Base-by-base conservation (phyloP, 64 coral and sea anemone species). In the Dendrophyllia cribrosa region DNA sequence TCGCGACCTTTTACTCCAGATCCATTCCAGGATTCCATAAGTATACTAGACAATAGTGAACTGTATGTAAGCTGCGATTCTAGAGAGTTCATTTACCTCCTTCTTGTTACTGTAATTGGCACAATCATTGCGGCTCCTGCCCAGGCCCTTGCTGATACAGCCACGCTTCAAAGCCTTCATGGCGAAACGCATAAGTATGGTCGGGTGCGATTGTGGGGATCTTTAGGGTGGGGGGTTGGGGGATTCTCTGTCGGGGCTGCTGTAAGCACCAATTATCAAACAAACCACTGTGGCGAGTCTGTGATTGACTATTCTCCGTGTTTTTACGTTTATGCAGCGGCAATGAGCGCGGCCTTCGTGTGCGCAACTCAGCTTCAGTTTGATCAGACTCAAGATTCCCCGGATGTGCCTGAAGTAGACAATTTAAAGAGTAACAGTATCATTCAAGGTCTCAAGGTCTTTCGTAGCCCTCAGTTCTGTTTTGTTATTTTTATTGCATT, bases 401-500 rank as follows among this genome's bases (percentile, higher is more conserved):
- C 12, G 4, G 58, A 61, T n/a, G 76, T 15, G 13, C 7, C 79
- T 75, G 82, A 59, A 7, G 53, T 13, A 26, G 60, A 86, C 6
- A 66, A 56, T 21, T 26, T 16, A 43, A 65, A 87, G n/a, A 46
- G 66, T 12, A 26, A 58, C 58, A 77, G 76, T 7, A 72, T 97
- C 43, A 83, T 74, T 17, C 64, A 87, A 21, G 92, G 60, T 2
- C 88, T 97, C 12, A 81, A 89, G 63, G 85, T 99, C 14, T 72
- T 99, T 13, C 85, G 46, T 9, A 94, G 58, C 78, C 82, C 82
- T 47, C 91, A 93, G 17, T 96, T 96, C 59, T 93, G 94, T 73
- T 96, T 93, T 85, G 83, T 96, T 50, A 74, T 99, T 66, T 89
- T 99, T 19, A 93, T 96, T 48, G 97, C 94, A 4, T 99, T 94